phyloP scores from a whole-genome alignment of 2,797 vertebrate species.

The Propithecus perrieri region DNA sequence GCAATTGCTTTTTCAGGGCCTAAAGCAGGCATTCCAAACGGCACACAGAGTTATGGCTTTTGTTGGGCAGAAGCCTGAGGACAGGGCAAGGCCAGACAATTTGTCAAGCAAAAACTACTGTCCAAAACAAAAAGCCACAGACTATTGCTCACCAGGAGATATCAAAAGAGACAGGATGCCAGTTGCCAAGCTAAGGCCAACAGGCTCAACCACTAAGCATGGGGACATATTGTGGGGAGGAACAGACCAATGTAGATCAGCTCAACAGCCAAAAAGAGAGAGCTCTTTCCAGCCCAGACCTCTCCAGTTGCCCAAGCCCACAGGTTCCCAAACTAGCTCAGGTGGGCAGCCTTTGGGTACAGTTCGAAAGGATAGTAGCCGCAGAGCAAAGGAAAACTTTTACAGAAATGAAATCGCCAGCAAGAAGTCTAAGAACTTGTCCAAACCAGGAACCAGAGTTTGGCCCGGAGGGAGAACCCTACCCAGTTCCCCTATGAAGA shows the following conservation, averaged over 20 bases:
- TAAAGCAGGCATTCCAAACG: constrained; percentile 59
- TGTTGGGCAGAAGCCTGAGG: constrained; percentile 24
- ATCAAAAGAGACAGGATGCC: neutral
- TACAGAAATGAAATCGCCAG: neutral
- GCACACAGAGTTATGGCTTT: constrained; percentile 16
- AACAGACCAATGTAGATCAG: neutral
- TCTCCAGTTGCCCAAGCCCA: neutral
- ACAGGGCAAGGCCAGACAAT: neutral
- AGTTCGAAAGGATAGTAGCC: neutral
- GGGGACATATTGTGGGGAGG: neutral
- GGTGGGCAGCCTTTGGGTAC: neutral
- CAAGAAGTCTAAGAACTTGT: neutral
- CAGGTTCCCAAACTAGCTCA: neutral
- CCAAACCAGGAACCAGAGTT: neutral
- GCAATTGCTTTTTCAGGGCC: constrained; percentile 47
- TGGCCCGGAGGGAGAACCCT: neutral
- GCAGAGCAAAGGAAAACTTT: neutral
- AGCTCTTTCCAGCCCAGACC: neutral
- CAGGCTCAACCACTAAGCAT: neutral
- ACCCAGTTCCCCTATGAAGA: neutral
- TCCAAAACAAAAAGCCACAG: constrained; percentile 38
- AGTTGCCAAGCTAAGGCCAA: neutral
- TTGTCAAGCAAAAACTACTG: constrained; percentile 27
- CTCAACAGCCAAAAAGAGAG: neutral
- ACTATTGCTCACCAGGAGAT: neutral